Evolutionary conservation across 1,140 invertebrate species (phyloP), one percentile per base, ranked within the genome.

Genomic region (Drosophila kepulauana): DNA sequence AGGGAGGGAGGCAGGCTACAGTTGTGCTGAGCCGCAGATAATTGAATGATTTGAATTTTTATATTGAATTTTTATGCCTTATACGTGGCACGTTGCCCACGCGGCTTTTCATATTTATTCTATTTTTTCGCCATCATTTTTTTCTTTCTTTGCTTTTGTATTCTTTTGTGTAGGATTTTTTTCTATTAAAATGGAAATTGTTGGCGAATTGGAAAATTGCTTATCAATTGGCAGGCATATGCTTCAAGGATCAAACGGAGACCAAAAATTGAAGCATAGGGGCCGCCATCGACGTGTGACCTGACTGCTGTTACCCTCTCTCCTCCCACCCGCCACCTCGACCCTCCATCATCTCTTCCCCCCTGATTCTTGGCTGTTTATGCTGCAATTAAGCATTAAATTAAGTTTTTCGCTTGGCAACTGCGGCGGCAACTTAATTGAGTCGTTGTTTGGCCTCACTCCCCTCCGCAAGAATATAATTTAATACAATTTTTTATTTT

Each of bases 11-110:
- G 35, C 62, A 64, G 56, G 35, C 35, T 43, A 43, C 43, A 66
- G 6, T 46, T 57, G 70, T 65, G 79, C 68, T 85, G 81, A 85
- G 86, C 86, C 86, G 63, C 85, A 88, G 86, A 89, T 89, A 89
- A 89, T 89, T 89, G 86, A 89, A 89, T 89, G 85, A 89, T 89
- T 89, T 89, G 85, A 89, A 89, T 89, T 89, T 89, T 90, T 89
- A 85, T 89, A 90, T 89, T 89, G 86, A 90, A 85, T 90, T 85
- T 90, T 11, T 49, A 13, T 15, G 45, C 58, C 41, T 63, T 64
- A 64, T 45, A 71, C 51, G 70, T 15, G 1, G 25, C 57, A 74
- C 59, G 70, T 78, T 48, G 45, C 67, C 67, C 52, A 56, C 57
- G 67, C 48, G 61, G 59, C 69, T 79, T 70, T 82, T 78, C 77